A percentile compares a stretch with the other conserved stretches of the same genome.
These are phyloP conservation scores for Pegoplata infirma DNA, from an alignment of 2,888 invertebrate species.

Conservation along the genomic window DNA sequence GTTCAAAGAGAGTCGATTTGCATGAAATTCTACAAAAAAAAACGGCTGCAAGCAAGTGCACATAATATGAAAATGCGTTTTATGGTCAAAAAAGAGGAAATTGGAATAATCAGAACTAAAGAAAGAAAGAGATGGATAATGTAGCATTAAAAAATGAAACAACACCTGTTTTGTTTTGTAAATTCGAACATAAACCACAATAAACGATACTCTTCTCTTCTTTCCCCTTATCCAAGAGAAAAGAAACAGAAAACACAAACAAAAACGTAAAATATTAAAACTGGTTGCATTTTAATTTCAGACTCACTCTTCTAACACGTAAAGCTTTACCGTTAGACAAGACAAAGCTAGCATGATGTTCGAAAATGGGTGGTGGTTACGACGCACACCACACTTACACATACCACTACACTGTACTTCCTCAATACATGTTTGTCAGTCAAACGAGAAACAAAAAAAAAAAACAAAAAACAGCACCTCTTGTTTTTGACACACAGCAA, in stretches of 20 bases:
- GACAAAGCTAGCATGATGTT: not conserved
- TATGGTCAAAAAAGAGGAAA: not conserved
- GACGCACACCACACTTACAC: conserved; percentile 17
- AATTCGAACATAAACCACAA: conserved; percentile 20
- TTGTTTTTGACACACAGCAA: conserved; percentile 35
- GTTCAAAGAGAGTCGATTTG: conserved; percentile 22
- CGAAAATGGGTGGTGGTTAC: conserved; percentile 54
- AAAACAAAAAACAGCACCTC: conserved; percentile 36
- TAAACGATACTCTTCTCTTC: not conserved
- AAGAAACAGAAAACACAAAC: not conserved
- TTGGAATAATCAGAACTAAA: not conserved
- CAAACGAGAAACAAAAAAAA: too few relatives aligned
- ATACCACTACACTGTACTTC: too few relatives aligned
- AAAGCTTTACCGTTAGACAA: not conserved
- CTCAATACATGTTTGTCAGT: not conserved
- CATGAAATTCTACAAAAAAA: too few relatives aligned
- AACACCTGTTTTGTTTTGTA: conserved; percentile 30
- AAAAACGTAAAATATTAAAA: not conserved
- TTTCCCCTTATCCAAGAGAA: conserved; percentile 22
- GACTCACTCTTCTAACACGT: not conserved
- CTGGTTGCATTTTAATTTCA: not conserved
- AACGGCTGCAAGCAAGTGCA: conserved; percentile 24
- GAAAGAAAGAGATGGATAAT: conserved; percentile 11
- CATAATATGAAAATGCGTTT: conserved; percentile 30
- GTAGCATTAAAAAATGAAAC: not conserved